These are phyloP conservation scores for Isichthys henryi DNA, from an alignment of 2,113 vertebrate species.

Conservation along the genomic window DNA sequence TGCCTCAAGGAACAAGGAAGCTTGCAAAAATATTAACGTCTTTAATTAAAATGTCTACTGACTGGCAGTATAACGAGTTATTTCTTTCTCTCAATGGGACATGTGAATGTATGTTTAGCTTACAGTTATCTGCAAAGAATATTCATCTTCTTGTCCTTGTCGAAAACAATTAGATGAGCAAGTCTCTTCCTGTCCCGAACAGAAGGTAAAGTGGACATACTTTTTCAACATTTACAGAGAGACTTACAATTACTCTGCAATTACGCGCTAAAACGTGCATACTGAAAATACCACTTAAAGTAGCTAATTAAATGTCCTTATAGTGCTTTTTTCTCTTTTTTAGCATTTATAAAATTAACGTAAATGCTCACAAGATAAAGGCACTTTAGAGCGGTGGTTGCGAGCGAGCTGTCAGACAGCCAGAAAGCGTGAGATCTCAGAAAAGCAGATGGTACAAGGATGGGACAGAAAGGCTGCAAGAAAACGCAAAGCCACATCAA, in stretches of 20 bases:
- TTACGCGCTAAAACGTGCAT: neutral
- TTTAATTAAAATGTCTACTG: neutral
- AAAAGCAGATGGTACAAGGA: conserved; percentile 8
- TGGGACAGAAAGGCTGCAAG: neutral
- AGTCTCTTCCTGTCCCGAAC: neutral
- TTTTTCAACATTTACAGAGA: neutral
- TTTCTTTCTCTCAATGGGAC: neutral
- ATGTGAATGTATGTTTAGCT: neutral
- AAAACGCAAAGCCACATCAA: neutral
- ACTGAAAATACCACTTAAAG: neutral
- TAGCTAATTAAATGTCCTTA: neutral
- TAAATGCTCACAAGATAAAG: neutral
- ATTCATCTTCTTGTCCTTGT: neutral
- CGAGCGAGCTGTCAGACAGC: neutral
- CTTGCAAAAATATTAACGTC: neutral
- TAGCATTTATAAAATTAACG: neutral
- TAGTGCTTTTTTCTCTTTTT: neutral
- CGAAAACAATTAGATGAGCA: neutral
- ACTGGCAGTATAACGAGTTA: neutral
- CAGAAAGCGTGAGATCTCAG: neutral
- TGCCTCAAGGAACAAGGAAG: neutral
- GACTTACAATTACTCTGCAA: neutral
- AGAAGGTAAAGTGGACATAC: neutral
- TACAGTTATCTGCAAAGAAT: neutral
- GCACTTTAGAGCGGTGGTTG: neutral